phyloP scores from a whole-genome alignment of 2,797 vertebrate genomes.

The Chrosomus eos region DNA sequence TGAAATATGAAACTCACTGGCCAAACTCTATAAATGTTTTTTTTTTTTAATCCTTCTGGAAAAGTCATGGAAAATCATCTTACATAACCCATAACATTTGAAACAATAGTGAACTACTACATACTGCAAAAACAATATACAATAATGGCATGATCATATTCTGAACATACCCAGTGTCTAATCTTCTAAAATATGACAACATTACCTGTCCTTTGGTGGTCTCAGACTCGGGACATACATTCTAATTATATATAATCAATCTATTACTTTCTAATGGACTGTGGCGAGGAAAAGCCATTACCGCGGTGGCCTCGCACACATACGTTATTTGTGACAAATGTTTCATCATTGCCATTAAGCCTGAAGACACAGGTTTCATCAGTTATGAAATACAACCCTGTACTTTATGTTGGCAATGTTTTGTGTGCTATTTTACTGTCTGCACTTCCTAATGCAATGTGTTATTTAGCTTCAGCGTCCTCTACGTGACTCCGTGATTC shows the following conservation, averaged over 20 bases:
- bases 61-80: not conserved
- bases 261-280: conserved; percentile 54
- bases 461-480: not conserved
- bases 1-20: no score
- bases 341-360: conserved; percentile 45
- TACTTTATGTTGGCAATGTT: conserved; percentile 16
- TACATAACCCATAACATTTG: not conserved
- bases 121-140: not conserved
- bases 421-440: conserved; percentile 2
- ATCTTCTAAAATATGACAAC: not conserved
- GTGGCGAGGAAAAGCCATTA: conserved; percentile 55
- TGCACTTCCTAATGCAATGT: conserved; percentile 10
- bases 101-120: not conserved
- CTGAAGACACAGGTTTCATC: conserved; percentile 36
- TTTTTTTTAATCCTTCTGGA: not conserved
- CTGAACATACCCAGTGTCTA: not conserved
- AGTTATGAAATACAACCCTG: conserved; percentile 30
- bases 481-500: not conserved
- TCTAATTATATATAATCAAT: conserved; percentile 56
- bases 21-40: not conserved
- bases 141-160: not conserved
- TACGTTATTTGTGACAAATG: conserved; percentile 51
- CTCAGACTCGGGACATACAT: conserved; percentile 42
- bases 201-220: conserved; percentile 15
- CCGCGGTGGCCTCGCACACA: conserved; percentile 33